Evolutionary conservation across 2,797 vertebrate species (phyloP).

Genomic region (Rhynchotus rufescens): DNA sequence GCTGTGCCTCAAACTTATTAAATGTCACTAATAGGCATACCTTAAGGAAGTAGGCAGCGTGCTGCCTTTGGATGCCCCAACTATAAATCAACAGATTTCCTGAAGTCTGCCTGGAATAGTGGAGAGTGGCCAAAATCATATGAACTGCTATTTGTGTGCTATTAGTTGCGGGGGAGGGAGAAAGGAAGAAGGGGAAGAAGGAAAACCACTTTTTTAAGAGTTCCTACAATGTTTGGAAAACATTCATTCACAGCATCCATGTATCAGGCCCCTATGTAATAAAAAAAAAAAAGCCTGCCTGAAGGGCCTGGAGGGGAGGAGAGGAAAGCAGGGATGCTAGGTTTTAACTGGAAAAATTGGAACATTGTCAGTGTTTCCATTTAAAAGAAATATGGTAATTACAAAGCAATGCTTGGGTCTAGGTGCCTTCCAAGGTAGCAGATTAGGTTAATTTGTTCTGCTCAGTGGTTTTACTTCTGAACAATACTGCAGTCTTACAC

Average conservation of each 20-base stretch:
- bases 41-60: conserved; percentile 63
- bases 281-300: background rate
- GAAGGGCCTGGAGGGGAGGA: background rate
- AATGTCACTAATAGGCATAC: conserved; percentile 67
- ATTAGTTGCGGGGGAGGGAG: conserved; percentile 43
- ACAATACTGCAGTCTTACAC: background rate
- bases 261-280: conserved; percentile 52
- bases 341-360: background rate
- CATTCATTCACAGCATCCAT: conserved; percentile 53
- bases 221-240: conserved; percentile 64
- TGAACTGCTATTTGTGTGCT: conserved; percentile 69
- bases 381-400: background rate
- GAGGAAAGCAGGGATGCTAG: background rate
- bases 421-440: background rate
- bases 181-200: conserved; percentile 59
- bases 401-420: conserved; percentile 43
- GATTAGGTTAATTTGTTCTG: conserved; percentile 21
- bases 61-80: conserved; percentile 64
- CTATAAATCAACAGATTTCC: conserved; percentile 75
- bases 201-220: conserved; percentile 66
- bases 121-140: conserved; percentile 65
- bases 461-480: background rate
- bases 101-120: conserved; percentile 66
- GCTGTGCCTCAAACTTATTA: conserved; percentile 56
- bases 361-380: conserved; percentile 45